Conservation (phyloP, 92 coral and sea anemone species). For the Galaxea fascicularis region DNA sequence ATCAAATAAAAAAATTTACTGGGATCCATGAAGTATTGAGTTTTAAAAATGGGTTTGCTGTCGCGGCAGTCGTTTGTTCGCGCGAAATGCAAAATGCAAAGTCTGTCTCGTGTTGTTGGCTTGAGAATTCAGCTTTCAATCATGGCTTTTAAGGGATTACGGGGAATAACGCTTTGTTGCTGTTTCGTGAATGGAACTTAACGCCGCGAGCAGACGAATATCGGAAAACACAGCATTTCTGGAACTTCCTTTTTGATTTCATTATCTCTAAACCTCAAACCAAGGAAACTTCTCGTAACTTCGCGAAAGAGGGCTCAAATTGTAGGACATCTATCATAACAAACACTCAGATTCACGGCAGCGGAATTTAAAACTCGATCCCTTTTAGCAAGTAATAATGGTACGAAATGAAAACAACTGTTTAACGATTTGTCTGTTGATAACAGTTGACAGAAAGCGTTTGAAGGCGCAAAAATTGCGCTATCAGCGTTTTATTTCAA, state of each 20-base stretch:
- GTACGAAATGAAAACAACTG: slow-evolving; percentile 29
- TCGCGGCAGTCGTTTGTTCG: not conserved
- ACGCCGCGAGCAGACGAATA: slow-evolving; percentile 18
- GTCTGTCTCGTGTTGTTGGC: not conserved
- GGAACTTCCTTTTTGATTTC: slow-evolving; percentile 47
- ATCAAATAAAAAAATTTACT: slow-evolving; percentile 46
- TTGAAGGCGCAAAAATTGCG: slow-evolving; percentile 8
- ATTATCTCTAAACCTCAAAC: slow-evolving; percentile 56
- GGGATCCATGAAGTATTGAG: slow-evolving; percentile 31
- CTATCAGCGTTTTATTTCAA: slow-evolving; percentile 18
- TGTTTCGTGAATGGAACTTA: slow-evolving; percentile 3
- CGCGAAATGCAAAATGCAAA: slow-evolving; percentile 23
- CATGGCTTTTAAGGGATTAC: not conserved
- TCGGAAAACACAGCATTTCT: slow-evolving; percentile 45
- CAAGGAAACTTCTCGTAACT: slow-evolving; percentile 27
- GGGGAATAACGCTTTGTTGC: not conserved
- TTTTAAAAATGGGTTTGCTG: not conserved
- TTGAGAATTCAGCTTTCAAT: not conserved
- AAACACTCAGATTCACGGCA: not conserved
- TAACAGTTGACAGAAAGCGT: slow-evolving; percentile 26
- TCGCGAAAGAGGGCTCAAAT: slow-evolving; percentile 12
- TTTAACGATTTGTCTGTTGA: slow-evolving; percentile 25
- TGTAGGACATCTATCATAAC: slow-evolving; percentile 39
- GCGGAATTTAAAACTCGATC: slow-evolving; percentile 41
- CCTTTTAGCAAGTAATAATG: slow-evolving; percentile 27